phyloP scores from a whole-genome alignment of 2,797 vertebrate species.

The Typhlichthys eigenmanni region DNA sequence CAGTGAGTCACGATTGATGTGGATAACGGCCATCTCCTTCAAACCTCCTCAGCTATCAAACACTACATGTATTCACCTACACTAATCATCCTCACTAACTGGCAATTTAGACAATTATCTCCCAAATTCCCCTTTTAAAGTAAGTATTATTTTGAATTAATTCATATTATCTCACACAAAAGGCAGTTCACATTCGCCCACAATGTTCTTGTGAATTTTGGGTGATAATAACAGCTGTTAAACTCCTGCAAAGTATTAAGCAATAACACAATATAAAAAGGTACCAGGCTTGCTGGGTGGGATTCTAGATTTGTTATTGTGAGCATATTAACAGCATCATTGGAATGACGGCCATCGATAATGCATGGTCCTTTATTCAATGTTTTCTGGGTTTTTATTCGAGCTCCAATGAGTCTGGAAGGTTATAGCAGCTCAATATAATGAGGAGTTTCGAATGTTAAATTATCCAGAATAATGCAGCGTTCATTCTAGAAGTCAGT shows the following conservation, averaged over 20 bases:
- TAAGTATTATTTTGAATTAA: constrained; percentile 29
- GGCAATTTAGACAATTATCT: constrained; percentile 55
- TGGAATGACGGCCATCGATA: no score
- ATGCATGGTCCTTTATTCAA: no score
- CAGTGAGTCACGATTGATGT: constrained; percentile 21
- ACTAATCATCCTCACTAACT: constrained; percentile 56
- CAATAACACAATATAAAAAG: not conserved
- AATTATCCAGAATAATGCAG: no score
- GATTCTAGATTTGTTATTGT: not conserved
- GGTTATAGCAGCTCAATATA: no score
- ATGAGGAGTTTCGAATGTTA: no score
- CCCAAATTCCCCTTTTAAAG: constrained; percentile 35
- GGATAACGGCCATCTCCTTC: constrained; percentile 54
- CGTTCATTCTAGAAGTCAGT: no score
- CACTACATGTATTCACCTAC: constrained; percentile 33
- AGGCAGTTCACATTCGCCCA: not conserved
- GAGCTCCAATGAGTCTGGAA: no score
- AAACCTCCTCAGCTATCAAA: constrained; percentile 44
- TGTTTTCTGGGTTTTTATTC: no score
- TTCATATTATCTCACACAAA: constrained; percentile 15
- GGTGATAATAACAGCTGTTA: not conserved
- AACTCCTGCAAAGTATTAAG: not conserved
- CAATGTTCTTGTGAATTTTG: constrained; percentile 5
- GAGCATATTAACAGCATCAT: no score
- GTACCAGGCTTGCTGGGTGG: not conserved